These are phyloP conservation scores for Poeciliopsis prolifica DNA, from an alignment of 2,113 vertebrate species.

Conservation along the genomic window DNA sequence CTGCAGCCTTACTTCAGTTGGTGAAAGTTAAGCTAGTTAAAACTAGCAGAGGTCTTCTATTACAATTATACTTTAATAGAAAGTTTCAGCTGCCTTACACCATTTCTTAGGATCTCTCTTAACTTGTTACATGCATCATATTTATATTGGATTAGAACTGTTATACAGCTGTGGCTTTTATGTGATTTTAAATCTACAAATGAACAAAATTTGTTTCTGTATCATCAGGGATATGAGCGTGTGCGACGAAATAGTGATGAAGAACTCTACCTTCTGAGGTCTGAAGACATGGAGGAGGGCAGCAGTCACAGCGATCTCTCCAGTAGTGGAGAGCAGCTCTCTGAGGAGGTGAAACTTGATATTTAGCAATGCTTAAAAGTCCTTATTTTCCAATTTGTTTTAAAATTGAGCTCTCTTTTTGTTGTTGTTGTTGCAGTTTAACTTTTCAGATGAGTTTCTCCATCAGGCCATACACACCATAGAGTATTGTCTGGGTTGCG, in stretches of 20 bases:
- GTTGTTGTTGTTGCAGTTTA: constrained; percentile 75
- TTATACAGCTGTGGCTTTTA: no score
- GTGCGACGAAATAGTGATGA: constrained; percentile 91
- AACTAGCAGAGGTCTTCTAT: not conserved
- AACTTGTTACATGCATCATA: not conserved
- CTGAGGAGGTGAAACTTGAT: constrained; percentile 82
- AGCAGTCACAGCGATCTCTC: constrained; percentile 75
- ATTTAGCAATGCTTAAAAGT: not conserved
- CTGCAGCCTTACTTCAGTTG: no score
- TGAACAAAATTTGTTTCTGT: not conserved
- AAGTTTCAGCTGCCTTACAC: not conserved
- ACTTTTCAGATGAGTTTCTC: constrained; percentile 89
- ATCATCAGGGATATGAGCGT: constrained; percentile 87
- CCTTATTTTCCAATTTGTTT: not conserved
- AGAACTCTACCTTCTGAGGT: constrained; percentile 86
- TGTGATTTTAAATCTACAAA: not conserved
- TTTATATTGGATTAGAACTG: not conserved
- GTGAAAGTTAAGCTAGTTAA: not conserved
- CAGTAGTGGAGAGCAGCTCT: constrained; percentile 73
- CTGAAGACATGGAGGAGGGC: constrained; percentile 89
- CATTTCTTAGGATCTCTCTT: not conserved
- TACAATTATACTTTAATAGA: not conserved
- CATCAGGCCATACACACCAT: constrained; percentile 95
- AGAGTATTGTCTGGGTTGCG: constrained; percentile 94
- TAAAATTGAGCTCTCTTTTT: constrained; percentile 5